Conservation (phyloP, 2,113 vertebrate genomes). For the Porphyrio hochstetteri region DNA sequence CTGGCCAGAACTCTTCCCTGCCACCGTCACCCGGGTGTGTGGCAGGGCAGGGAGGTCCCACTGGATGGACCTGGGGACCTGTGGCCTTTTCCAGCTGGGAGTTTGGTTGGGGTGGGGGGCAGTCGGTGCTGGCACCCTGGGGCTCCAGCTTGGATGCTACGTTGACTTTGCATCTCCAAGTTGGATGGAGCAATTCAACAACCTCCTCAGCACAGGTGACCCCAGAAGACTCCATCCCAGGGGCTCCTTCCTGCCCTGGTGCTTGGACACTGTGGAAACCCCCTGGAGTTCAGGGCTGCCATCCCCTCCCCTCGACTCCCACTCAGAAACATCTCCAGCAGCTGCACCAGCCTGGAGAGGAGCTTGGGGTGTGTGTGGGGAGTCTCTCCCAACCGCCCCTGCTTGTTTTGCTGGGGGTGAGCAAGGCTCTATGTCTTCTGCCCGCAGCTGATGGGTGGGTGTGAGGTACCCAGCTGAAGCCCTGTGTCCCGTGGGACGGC, state of each 20-base stretch:
- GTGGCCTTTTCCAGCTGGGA: neutral
- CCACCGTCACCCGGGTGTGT: neutral
- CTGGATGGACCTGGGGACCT: rapidly evolving
- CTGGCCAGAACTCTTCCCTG: neutral
- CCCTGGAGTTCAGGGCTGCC: neutral
- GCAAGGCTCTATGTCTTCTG: neutral
- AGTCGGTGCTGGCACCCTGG: rapidly evolving
- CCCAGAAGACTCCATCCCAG: neutral
- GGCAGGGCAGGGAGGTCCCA: neutral
- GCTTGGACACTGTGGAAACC: neutral
- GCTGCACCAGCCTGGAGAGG: neutral
- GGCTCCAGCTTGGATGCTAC: neutral
- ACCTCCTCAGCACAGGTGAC: neutral
- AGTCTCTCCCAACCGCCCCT: neutral
- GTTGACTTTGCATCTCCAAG: neutral
- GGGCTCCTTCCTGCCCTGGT: rapidly evolving
- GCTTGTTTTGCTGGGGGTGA: neutral
- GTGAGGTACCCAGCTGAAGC: neutral
- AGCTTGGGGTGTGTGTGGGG: neutral
- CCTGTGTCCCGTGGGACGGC: neutral
- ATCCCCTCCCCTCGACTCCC: neutral
- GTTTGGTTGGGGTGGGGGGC: neutral
- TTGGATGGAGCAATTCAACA: neutral
- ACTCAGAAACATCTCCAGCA: neutral
- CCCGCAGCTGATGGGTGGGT: neutral